These are phyloP conservation scores for Asbolus verrucosus DNA, from an alignment of 1,140 invertebrate genomes.

Conservation along the genomic window DNA sequence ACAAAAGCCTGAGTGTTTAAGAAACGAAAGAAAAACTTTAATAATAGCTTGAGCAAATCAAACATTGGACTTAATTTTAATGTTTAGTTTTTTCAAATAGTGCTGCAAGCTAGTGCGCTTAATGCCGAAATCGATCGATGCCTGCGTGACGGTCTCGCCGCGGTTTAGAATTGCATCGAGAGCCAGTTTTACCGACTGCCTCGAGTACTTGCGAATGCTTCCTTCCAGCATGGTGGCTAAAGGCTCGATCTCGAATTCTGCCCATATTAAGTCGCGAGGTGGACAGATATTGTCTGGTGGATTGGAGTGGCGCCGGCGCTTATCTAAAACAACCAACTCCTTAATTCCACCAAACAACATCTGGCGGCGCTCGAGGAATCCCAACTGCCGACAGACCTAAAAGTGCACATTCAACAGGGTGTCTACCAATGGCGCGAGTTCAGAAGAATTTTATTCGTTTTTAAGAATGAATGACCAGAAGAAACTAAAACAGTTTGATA, in stretches of 20 bases:
- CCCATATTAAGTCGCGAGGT: slow-evolving; percentile 21
- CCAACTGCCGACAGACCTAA: background rate
- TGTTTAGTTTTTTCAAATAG: slow-evolving; percentile 71
- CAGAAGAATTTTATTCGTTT: no score
- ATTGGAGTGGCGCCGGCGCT: slow-evolving; percentile 49
- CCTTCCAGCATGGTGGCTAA: slow-evolving; percentile 52
- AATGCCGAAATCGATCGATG: slow-evolving; percentile 69
- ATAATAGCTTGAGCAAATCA: slow-evolving; percentile 11
- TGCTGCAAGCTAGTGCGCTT: slow-evolving; percentile 70
- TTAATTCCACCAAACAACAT: slow-evolving; percentile 56
- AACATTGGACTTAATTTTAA: slow-evolving; percentile 53
- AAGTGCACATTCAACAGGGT: no score
- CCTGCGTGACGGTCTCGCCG: slow-evolving; percentile 68
- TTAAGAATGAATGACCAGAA: no score
- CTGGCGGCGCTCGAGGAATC: slow-evolving; percentile 13
- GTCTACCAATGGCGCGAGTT: no score
- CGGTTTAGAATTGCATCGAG: slow-evolving; percentile 69
- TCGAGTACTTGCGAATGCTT: slow-evolving; percentile 66
- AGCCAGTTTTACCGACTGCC: slow-evolving; percentile 67
- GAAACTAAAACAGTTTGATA: no score
- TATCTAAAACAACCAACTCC: slow-evolving; percentile 57
- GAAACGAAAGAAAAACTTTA: background rate
- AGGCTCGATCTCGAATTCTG: slow-evolving; percentile 51
- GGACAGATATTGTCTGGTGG: slow-evolving; percentile 54
- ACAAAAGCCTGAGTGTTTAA: no score